Evolutionary conservation across 2,888 invertebrate genomes (phyloP), one percentile per base, ranked within the genome.

Genomic region (Steromphala cineraria): DNA sequence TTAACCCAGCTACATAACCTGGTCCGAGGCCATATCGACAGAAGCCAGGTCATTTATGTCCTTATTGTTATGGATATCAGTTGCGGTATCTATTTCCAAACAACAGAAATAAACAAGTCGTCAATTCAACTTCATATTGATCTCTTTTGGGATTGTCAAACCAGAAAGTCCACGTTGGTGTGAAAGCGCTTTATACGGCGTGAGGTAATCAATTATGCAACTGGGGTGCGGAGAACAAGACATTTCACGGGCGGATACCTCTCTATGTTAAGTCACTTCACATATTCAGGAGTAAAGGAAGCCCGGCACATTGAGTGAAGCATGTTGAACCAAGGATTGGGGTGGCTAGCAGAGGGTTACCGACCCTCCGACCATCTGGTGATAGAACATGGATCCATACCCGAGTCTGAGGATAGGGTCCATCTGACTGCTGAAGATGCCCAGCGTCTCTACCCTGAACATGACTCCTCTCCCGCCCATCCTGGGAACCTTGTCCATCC

Each of bases 341-440:
- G 28, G 15, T 62, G 62, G 62, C 62, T 62, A 77, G 13, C n/a
- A 82, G 84, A 83, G 81, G 78, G 75, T 81, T 86, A 28, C 80
- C 83, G 17, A 67, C 83, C n/a, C 75, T 75, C 19, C 67, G 82
- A 46, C 82, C 84, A 4, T 0, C 53, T 83, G 4, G 84, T 85
- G 78, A 78, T 83, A 24, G 82, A 81, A 28, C 79, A 83, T 17
- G 80, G 78, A 13, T 75, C 87, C n/a, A 79, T 81, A 10, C 85
- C 86, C 8, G 80, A 84, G 15, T 85, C 86, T 1, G 81, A 83
- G 28, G 87, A 88, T 74, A 87, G 81, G 67, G 87, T 88, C 80
- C 80, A 80, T 8, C 80, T 89, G 10, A 83, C 82, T 19, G 84
- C 87, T 4, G 83, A 83, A 3, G 89, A 89, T 53, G 83, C 84